These are phyloP conservation scores for Branchipolynoe longqiensis DNA, from an alignment of 2,888 invertebrate species.

Conservation along the genomic window DNA sequence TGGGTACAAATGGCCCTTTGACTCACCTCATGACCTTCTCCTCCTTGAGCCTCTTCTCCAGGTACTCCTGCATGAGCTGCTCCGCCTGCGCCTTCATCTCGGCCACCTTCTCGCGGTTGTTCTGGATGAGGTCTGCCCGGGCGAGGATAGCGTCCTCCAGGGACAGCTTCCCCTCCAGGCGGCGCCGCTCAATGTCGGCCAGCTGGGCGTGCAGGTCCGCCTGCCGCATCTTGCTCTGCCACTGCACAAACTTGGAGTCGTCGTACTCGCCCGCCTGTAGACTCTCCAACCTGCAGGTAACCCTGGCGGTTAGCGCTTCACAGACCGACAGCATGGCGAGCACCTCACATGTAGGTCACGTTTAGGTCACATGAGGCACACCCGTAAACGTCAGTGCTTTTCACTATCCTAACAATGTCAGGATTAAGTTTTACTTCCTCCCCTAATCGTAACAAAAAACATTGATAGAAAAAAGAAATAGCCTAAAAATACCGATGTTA, in stretches of 20 bases:
- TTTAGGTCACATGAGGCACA: too few species aligned
- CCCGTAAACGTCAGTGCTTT: too few species aligned
- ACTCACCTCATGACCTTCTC: constrained; percentile 79
- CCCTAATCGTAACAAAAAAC: too few species aligned
- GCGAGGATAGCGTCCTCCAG: constrained; percentile 82
- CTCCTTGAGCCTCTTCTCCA: constrained; percentile 77
- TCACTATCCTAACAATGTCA: too few species aligned
- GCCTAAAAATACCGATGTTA: too few species aligned
- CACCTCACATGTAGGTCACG: too few species aligned
- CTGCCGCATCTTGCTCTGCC: constrained; percentile 79
- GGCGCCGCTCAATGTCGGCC: constrained; percentile 78
- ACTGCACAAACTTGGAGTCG: constrained; percentile 77
- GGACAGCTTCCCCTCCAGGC: constrained; percentile 80
- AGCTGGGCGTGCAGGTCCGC: constrained; percentile 77
- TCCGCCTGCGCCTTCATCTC: constrained; percentile 78
- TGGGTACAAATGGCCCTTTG: too few species aligned
- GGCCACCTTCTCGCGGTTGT: constrained; percentile 77
- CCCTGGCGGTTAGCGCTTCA: too few species aligned
- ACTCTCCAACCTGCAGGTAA: constrained; percentile 75
- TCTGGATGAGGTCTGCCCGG: constrained; percentile 75
- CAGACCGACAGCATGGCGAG: too few species aligned
- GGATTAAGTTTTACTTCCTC: too few species aligned
- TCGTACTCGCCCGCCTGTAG: constrained; percentile 80
- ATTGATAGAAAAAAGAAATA: too few species aligned
- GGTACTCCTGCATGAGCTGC: constrained; percentile 76